Evolutionary conservation across 2,113 vertebrate species (phyloP).

Genomic region (Galeopterus variegatus): DNA sequence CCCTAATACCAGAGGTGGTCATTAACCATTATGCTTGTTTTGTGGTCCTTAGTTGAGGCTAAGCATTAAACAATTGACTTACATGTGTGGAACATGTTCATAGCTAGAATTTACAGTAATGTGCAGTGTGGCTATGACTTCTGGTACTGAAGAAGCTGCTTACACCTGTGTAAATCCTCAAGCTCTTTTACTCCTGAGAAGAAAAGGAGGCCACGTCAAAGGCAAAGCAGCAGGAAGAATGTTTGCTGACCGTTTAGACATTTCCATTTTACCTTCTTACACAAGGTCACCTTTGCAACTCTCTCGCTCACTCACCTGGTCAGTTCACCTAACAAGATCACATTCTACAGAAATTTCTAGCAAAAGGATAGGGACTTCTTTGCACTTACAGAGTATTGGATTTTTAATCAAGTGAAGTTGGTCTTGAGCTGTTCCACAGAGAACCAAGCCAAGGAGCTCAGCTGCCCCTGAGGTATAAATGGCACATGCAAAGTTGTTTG

Average conservation of each 20-base stretch:
- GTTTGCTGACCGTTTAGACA: background rate
- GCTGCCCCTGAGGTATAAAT: background rate
- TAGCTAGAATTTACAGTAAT: background rate
- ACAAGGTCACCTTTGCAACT: background rate
- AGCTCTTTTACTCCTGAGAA: background rate
- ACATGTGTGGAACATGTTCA: background rate
- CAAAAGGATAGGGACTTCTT: background rate
- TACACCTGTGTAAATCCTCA: background rate
- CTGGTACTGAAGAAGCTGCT: background rate
- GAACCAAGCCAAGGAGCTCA: background rate
- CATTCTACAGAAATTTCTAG: conserved; percentile 3
- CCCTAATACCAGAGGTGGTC: background rate
- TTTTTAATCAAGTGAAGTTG: background rate
- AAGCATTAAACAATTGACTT: background rate
- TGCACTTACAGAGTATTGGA: background rate
- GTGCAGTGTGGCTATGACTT: background rate
- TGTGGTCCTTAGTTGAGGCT: background rate
- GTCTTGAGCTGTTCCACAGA: background rate
- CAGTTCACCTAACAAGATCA: background rate
- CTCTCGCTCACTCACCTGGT: background rate
- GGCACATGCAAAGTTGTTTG: background rate
- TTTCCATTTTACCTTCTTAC: background rate
- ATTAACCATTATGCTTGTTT: background rate
- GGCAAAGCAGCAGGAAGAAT: background rate
- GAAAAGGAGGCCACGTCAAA: background rate